Base-by-base conservation (phyloP, 1,140 invertebrate genomes). In the Drosophila novamexicana region DNA sequence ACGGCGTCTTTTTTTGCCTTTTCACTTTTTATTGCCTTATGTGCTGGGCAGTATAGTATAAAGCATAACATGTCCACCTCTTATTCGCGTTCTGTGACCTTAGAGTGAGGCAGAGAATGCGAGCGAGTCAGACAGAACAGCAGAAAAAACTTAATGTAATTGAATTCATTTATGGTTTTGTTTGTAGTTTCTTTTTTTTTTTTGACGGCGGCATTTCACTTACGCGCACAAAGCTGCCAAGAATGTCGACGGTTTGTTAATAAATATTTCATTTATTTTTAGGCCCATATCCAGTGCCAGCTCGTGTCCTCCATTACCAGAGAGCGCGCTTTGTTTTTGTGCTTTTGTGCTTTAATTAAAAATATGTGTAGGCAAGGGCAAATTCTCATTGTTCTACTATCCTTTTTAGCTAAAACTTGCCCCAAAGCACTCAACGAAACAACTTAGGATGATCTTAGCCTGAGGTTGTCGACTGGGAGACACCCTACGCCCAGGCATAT, bases 91-190 rank as follows among this genome's bases (percentile, higher is more conserved):
- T 1, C 57, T 47, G 29, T 47, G 57, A 32, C 37, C 45, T 57
- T n/a, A 32, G 16, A 29, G 37, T 9, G 8, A 18, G 9, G 9
- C 52, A n/a, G n/a, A 45, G 39, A 45, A 53, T 10, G 49, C 10
- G 40, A 36, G 16, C 32, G n/a, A 18, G 10, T 34, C 12, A 59
- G 32, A 47, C 32, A 12, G 42, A 42, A 22, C 40, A 52, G 36
- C 39, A 81, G 45, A 63, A 74, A 75, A 86, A 88, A 88, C 80
- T 89, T 88, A 88, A 88, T 88, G 83, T 88, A 88, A 88, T 88
- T 88, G 83, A 88, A 88, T 88, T 89, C 83, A 88, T 88, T 88
- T 89, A 88, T 88, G 83, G 83, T 75, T 88, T 89, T 88, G 84
- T 84, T 88, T 88, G 84, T 82, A 75, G 70, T 67, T 66, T 59